Conservation (phyloP, 2,888 invertebrate genomes). For the Cordilura impudica region DNA sequence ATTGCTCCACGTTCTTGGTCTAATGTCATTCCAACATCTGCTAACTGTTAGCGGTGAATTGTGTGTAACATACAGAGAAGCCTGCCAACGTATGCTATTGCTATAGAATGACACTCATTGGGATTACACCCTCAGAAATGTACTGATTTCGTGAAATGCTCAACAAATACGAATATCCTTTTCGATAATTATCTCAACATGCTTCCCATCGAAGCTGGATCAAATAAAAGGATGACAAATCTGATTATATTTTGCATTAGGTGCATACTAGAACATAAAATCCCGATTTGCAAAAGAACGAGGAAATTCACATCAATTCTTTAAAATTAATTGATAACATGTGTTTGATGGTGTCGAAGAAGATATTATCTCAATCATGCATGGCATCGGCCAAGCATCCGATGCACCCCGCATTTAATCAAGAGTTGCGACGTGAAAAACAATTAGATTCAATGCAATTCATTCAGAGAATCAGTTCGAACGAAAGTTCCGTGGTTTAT, state of each 20-base stretch:
- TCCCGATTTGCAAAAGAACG: conserved; percentile 1
- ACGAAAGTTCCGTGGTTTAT: conserved; percentile 29
- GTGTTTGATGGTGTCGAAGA: conserved; percentile 50
- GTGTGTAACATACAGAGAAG: conserved; percentile 70
- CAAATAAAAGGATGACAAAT: conserved; percentile 57
- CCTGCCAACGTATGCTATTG: conserved; percentile 70
- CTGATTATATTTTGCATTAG: conserved; percentile 60
- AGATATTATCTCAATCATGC: conserved; percentile 55
- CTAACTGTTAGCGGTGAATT: conserved; percentile 73
- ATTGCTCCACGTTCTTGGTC: conserved; percentile 69
- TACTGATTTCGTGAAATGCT: conserved; percentile 27
- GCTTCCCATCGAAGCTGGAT: conserved; percentile 50
- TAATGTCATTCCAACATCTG: conserved; percentile 68
- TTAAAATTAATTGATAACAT: conserved; percentile 50
- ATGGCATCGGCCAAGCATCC: conserved; percentile 50
- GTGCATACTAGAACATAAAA: not conserved
- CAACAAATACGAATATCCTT: conserved; percentile 59
- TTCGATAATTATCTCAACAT: conserved; percentile 62
- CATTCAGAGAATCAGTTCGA: conserved; percentile 54
- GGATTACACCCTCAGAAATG: conserved; percentile 58
- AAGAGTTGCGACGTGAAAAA: no score
- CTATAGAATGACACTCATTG: conserved; percentile 67
- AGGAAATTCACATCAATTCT: conserved; percentile 55
- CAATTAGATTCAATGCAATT: conserved; percentile 60
- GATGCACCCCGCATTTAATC: conserved; percentile 40